These are phyloP conservation scores for Stegastes partitus DNA, from an alignment of 2,113 vertebrate species.

Conservation along the genomic window DNA sequence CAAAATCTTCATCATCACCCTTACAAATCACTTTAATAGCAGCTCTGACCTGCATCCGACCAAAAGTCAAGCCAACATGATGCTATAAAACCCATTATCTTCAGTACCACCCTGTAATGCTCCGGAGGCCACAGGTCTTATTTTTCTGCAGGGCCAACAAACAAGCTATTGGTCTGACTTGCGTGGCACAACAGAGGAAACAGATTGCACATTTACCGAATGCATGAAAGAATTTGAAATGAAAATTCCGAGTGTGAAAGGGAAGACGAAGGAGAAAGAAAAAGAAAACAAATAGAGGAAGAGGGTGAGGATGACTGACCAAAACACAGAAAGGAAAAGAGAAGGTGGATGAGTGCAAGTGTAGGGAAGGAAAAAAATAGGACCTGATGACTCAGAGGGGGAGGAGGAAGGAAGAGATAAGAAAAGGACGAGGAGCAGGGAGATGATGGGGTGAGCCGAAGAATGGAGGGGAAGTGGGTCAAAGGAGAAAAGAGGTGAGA, in stretches of 20 bases:
- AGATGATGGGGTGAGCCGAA: slow-evolving; percentile 8
- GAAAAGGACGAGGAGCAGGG: slow-evolving; percentile 5
- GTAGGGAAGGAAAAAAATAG: not conserved
- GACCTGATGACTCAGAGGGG: not conserved
- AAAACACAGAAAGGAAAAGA: not conserved
- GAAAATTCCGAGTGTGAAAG: too few species aligned
- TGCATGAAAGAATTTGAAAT: not conserved
- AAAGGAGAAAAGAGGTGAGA: slow-evolving; percentile 31
- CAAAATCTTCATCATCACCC: not conserved
- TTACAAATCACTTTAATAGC: not conserved
- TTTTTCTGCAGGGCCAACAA: slow-evolving; percentile 19
- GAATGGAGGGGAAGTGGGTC: slow-evolving; percentile 23
- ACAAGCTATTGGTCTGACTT: not conserved
- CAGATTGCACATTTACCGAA: not conserved
- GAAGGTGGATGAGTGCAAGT: not conserved
- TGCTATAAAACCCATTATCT: not conserved
- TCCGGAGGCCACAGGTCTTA: not conserved
- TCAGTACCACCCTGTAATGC: not conserved
- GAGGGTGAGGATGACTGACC: not conserved
- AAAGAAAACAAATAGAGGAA: not conserved
- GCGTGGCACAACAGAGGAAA: not conserved
- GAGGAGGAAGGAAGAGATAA: slow-evolving; percentile 3
- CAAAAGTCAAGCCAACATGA: not conserved
- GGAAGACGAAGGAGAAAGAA: not conserved
- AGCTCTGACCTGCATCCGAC: not conserved